These are phyloP conservation scores for Neolamprologus brichardi DNA, from an alignment of 2,113 vertebrate species.

Conservation along the genomic window DNA sequence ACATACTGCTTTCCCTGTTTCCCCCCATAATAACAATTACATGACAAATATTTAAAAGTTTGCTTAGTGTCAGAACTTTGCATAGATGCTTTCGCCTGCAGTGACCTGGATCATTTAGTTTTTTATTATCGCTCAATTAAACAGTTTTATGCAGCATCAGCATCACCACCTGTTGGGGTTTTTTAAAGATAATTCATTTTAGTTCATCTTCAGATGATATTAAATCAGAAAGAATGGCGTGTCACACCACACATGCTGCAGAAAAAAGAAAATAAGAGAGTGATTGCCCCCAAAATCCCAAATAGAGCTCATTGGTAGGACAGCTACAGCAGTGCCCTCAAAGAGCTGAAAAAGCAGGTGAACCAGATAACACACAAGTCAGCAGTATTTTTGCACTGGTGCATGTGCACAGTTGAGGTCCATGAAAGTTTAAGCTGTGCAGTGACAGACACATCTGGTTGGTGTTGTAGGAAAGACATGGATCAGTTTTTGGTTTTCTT, in stretches of 20 bases:
- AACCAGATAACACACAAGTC: not conserved
- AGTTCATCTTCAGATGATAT: not conserved
- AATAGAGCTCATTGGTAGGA: not conserved
- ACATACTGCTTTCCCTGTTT: not conserved
- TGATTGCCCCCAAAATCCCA: not conserved
- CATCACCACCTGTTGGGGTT: accelerated
- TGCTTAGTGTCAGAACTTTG: not conserved
- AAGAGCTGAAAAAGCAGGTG: not conserved
- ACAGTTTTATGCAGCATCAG: not conserved
- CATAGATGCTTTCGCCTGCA: not conserved
- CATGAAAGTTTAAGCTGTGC: not conserved
- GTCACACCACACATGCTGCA: not conserved
- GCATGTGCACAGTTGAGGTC: not conserved
- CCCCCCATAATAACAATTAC: not conserved
- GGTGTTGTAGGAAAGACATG: not conserved
- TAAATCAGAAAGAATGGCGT: not conserved
- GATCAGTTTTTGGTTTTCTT: not conserved
- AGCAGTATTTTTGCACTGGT: not conserved
- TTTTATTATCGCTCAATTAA: not conserved
- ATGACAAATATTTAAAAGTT: not conserved
- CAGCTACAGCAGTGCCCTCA: not conserved
- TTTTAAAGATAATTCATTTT: not conserved
- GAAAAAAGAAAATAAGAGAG: not conserved
- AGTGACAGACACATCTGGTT: not conserved
- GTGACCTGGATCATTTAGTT: not conserved